phyloP scores from a whole-genome alignment of 2,113 vertebrate genomes.

The Hydrolagus affinis region DNA sequence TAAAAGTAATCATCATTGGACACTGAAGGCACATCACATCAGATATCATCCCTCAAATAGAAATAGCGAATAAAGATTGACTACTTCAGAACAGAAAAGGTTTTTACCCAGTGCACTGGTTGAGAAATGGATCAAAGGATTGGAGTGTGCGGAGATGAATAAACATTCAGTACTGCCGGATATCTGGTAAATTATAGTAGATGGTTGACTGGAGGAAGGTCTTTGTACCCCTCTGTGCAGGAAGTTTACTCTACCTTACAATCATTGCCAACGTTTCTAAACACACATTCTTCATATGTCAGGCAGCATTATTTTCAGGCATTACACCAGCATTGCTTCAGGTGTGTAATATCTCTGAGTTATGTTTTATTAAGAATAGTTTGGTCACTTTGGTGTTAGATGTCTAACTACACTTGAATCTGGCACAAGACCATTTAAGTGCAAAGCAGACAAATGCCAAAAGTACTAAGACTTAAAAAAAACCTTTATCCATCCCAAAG shows the following conservation, averaged over 20 bases:
- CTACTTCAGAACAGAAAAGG: background rate
- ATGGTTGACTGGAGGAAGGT: background rate
- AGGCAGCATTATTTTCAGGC: background rate
- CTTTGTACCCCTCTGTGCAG: background rate
- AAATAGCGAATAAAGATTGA: background rate
- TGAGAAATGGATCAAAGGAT: background rate
- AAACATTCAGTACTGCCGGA: background rate
- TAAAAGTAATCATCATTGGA: background rate
- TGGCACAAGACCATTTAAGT: background rate
- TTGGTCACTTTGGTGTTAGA: background rate
- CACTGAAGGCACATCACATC: background rate
- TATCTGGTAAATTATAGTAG: background rate
- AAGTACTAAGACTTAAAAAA: too few species aligned
- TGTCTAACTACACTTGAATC: background rate
- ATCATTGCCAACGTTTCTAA: background rate
- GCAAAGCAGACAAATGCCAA: background rate
- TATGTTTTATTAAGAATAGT: background rate
- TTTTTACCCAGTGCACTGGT: background rate
- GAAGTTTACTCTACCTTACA: background rate
- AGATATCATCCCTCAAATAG: background rate
- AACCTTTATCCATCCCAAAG: too few species aligned
- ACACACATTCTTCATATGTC: background rate
- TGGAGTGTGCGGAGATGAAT: background rate
- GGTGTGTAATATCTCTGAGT: background rate
- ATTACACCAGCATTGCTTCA: background rate